Base-by-base conservation (phyloP, 1,140 invertebrate species). In the Drosophila murphyi region DNA sequence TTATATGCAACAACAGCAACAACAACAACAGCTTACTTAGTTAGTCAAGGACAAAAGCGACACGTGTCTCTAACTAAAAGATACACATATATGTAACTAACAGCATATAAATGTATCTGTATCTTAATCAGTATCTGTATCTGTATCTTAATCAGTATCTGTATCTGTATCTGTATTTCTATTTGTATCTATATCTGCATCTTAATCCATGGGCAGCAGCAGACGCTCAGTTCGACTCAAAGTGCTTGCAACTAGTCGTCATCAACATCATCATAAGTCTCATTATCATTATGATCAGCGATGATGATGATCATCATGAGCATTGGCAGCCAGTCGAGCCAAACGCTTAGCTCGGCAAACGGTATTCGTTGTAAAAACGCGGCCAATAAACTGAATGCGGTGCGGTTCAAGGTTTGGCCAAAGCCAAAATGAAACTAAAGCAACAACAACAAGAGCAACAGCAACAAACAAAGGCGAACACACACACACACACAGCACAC, bases 321-420 rank as follows among this genome's bases (percentile, higher is more conserved):
- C 34, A 50, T 34, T 62, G 60, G 63, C 63, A 51, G 54, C 12
- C 52, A 41, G 47, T 67, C 41, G 64, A 75, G 72, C 50, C 57
- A 70, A 74, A 45, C 72, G 59, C 47, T 71, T 37, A 72, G 55
- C 69, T 88, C 68, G 82, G 78, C 39, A 43, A 91, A 91, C 89
- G 89, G 89, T 91, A 91, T 91, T 91, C 79, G 89, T 91, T 89
- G 89, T 91, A 91, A 89, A 91, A 88, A 91, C 85, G 85, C 89
- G 89, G 89, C 89, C 89, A 91, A 91, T 91, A 91, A 91, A 91
- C 89, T 91, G 77, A 89, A 72, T 76, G 85, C 82, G 65, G 80
- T 79, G 75, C 89, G 89, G 89, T 91, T 91, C 89, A 91, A 91
- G 89, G 89, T 89, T 90, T 91, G 77, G 85, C 83, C 82, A 91